phyloP scores from a whole-genome alignment of 2,113 vertebrate genomes.

The Orientallactaga bullata region DNA sequence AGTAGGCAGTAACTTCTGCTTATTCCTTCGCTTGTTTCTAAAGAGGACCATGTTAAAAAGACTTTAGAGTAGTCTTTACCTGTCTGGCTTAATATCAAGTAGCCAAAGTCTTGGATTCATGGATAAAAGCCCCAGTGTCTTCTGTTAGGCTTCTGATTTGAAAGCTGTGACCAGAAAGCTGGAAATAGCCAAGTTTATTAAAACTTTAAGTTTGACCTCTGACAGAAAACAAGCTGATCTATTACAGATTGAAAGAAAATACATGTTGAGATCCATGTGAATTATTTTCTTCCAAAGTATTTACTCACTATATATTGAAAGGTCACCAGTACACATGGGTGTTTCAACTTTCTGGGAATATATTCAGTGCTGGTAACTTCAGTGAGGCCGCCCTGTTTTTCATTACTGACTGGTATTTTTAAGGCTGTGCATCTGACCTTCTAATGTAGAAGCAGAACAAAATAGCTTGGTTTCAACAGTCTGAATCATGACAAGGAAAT shows the following conservation, averaged over 20 bases:
- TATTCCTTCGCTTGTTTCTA: background rate
- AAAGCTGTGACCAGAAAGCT: background rate
- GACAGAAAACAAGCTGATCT: slow-evolving; percentile 57
- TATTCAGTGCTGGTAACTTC: slow-evolving; percentile 71
- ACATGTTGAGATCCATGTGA: slow-evolving; percentile 60
- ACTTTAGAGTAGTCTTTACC: background rate
- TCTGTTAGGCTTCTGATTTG: slow-evolving; percentile 21
- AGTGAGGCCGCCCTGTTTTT: slow-evolving; percentile 71
- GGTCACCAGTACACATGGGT: slow-evolving; percentile 83
- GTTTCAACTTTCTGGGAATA: slow-evolving; percentile 81
- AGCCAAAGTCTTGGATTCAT: background rate
- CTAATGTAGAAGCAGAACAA: slow-evolving; percentile 30
- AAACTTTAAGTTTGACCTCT: slow-evolving; percentile 61
- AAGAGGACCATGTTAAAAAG: too few species aligned
- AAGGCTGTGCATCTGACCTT: slow-evolving; percentile 42
- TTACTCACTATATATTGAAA: slow-evolving; percentile 84
- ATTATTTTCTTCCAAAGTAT: slow-evolving; percentile 74
- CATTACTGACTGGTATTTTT: slow-evolving; percentile 78
- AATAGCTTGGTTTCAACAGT: slow-evolving; percentile 32
- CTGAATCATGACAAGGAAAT: background rate
- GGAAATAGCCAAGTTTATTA: background rate
- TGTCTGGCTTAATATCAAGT: background rate
- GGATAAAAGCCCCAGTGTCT: background rate
- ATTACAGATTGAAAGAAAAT: slow-evolving; percentile 80
- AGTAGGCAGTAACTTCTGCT: background rate